Conservation (phyloP, 2,888 invertebrate species). For the Ormyrus nitidulus region DNA sequence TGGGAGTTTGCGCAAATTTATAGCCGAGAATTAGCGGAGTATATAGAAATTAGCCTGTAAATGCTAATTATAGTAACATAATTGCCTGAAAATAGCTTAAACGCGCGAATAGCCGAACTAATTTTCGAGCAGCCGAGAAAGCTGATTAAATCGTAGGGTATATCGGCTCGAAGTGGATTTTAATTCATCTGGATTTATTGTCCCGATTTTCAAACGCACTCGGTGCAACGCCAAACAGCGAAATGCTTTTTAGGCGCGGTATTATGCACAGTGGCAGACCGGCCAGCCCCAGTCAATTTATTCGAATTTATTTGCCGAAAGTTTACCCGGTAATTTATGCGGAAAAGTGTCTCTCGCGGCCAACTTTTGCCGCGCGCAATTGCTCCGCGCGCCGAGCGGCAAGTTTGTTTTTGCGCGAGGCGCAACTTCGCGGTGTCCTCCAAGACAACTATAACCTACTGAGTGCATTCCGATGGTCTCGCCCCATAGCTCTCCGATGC, state of each 20-base stretch:
- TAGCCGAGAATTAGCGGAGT: not conserved
- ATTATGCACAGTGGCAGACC: not conserved
- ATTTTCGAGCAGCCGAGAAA: conserved; percentile 17
- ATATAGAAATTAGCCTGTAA: not conserved
- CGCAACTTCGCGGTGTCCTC: not conserved
- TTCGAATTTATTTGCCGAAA: not conserved
- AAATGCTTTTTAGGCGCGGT: conserved; percentile 25
- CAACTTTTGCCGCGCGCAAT: no score
- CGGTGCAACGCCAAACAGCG: conserved; percentile 18
- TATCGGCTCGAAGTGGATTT: not conserved
- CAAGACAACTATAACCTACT: not conserved
- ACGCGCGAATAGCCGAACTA: not conserved
- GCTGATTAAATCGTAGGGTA: conserved; percentile 20
- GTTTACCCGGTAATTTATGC: not conserved
- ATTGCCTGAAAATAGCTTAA: conserved; percentile 4
- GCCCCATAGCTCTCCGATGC: not conserved
- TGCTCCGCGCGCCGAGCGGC: not conserved
- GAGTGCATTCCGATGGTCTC: conserved; percentile 3
- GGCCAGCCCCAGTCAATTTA: not conserved
- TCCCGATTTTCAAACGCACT: not conserved
- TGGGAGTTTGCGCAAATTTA: no score
- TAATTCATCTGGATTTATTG: conserved; percentile 15
- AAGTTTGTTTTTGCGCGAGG: conserved; percentile 15
- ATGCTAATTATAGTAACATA: conserved; percentile 24
- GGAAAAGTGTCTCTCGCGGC: no score